Conservation (phyloP, 2,888 invertebrate species). For the Platypus cylindrus region DNA sequence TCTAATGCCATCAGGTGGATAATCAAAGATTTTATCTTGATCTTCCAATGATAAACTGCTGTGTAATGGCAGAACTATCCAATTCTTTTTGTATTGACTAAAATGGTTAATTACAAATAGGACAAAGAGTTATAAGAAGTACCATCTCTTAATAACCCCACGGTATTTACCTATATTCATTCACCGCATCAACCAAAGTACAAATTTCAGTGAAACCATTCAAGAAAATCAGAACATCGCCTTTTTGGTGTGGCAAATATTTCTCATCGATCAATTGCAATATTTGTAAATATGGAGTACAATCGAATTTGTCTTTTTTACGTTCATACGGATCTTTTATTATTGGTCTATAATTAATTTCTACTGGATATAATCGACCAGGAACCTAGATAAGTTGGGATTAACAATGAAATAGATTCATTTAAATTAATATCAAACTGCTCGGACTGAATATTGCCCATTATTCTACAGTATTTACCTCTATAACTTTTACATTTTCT, state of each 20-base stretch:
- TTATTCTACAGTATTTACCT: constrained; percentile 36
- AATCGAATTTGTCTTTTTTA: constrained; percentile 68
- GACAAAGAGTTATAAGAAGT: neutral
- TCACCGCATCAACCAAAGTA: constrained; percentile 72
- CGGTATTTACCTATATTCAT: constrained; percentile 45
- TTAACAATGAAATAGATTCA: neutral
- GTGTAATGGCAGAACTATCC: constrained; percentile 90
- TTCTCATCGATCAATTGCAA: constrained; percentile 85
- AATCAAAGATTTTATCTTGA: constrained; percentile 94
- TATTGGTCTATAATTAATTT: constrained; percentile 72
- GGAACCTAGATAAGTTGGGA: constrained; percentile 39
- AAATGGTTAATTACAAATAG: constrained; percentile 3
- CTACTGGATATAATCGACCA: constrained; percentile 86
- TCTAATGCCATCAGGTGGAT: constrained; percentile 84
- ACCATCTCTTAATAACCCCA: neutral
- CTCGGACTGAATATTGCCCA: neutral
- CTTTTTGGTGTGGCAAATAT: constrained; percentile 52
- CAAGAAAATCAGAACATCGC: constrained; percentile 89
- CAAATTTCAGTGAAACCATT: constrained; percentile 87
- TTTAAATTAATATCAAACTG: neutral
- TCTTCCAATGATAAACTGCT: constrained; percentile 85
- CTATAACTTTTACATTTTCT: constrained; percentile 52
- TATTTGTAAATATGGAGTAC: constrained; percentile 84
- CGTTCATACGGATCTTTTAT: constrained; percentile 45
- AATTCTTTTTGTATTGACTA: constrained; percentile 59